Base-by-base conservation (phyloP, 92 coral and sea anemone species). In the Anthopleura xanthogrammica region DNA sequence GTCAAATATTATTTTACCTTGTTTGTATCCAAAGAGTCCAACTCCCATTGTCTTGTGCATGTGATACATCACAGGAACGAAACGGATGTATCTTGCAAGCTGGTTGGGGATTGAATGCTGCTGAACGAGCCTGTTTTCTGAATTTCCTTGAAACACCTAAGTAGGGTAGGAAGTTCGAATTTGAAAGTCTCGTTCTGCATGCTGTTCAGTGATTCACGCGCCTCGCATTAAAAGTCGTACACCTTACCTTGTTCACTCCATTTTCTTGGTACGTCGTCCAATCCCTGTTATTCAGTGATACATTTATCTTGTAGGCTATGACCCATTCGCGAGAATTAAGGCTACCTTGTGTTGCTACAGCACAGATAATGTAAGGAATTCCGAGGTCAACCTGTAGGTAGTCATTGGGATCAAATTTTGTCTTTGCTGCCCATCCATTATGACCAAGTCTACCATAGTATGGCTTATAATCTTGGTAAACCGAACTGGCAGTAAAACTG, bases 181-280 rank as follows among this genome's bases (percentile, higher is more conserved):
- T 16, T 65, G 23, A 19, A 65, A 65, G 20, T 65, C 36, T 29
- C 36, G 0, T 19, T 6, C 22, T 19, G 72, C 36, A 19, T 65
- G 36, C 36, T 65, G 36, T 65, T 29, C 36, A 29, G 36, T 29
- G 0, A 29, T 1, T 29, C 36, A 29, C 1, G 36, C 36, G 36
- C 36, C 36, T 29, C 1, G 36, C 36, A 29, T 29, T 29, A 29
- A 29, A 29, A 29, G 36, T 29, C 72, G 36, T 65, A 10, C 36
- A 24, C 7, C 54, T 14, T 16, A 87, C 94, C 94, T 82, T 91
- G 0, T 79, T 85, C 2, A 2, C 23, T 41, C 72, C 46, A 55
- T 91, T 85, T 40, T 88, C 91, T 46, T 56, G 22, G 77, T 92
- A 92, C 1, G 80, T n/a, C 3, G 60, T 3, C 89, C 90, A 92